These are phyloP conservation scores for Zele albiditarsus DNA, from an alignment of 2,888 invertebrate species.

Conservation along the genomic window DNA sequence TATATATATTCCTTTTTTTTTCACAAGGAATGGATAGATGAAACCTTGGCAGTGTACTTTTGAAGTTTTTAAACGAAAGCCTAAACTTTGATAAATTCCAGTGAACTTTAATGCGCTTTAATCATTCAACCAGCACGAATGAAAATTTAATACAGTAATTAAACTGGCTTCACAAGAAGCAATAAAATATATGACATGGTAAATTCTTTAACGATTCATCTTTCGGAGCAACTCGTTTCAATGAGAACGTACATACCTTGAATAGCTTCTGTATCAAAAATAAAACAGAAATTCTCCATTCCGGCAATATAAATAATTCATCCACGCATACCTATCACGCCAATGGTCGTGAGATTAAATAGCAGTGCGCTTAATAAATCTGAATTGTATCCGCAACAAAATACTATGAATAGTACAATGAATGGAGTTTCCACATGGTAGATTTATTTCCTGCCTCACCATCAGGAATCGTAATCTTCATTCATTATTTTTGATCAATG, in stretches of 20 bases:
- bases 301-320: neutral
- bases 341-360: neutral
- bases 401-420: conserved; percentile 12
- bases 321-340: neutral
- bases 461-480: conserved; percentile 26
- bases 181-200: neutral
- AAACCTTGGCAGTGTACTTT: neutral
- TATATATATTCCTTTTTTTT: neutral
- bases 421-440: conserved; percentile 18
- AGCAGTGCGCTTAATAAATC: conserved; percentile 21
- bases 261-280: neutral
- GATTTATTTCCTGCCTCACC: conserved; percentile 1
- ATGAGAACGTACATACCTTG: neutral
- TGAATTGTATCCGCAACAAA: neutral
- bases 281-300: neutral
- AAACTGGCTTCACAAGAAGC: conserved; percentile 8
- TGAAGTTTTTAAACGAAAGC: conserved; percentile 10
- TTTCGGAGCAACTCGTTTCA: neutral
- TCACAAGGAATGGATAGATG: neutral
- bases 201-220: conserved; percentile 13
- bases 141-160: conserved; percentile 39
- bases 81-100: neutral
- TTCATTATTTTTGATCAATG: conserved; percentile 54
- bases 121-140: conserved; percentile 33
- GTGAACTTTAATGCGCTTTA: conserved; percentile 30